Conservation (phyloP, 2,113 vertebrate species). For the Micromys minutus region DNA sequence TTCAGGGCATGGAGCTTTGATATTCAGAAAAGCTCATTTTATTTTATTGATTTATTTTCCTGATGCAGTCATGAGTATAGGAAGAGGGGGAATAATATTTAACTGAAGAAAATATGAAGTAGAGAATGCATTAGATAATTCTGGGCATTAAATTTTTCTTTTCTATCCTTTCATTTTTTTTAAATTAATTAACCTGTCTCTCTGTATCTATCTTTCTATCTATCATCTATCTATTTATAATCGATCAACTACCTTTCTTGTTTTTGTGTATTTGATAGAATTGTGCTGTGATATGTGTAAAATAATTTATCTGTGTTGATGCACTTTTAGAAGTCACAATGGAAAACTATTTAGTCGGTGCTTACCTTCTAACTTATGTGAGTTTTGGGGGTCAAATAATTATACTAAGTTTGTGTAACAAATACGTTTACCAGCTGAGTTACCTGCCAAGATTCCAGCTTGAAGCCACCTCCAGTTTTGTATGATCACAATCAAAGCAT, state of each 20-base stretch:
- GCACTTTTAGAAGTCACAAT: neutral
- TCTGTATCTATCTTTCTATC: no score
- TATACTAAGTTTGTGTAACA: no score
- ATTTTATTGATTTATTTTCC: no score
- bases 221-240: no score
- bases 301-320: neutral
- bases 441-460: no score
- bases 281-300: neutral
- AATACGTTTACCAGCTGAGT: neutral
- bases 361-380: neutral
- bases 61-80: neutral
- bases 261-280: neutral
- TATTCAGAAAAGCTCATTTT: neutral
- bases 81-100: neutral
- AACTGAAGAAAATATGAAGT: neutral
- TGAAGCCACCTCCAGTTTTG: neutral
- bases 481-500: neutral
- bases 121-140: neutral
- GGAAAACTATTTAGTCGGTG: neutral
- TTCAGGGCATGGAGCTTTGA: neutral
- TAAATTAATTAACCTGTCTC: neutral
- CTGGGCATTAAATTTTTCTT: neutral
- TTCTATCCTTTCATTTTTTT: neutral
- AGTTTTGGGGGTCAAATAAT: neutral
- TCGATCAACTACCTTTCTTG: no score